phyloP scores from a whole-genome alignment of 64 coral and sea anemone genomes.

The Anthopleura sola region DNA sequence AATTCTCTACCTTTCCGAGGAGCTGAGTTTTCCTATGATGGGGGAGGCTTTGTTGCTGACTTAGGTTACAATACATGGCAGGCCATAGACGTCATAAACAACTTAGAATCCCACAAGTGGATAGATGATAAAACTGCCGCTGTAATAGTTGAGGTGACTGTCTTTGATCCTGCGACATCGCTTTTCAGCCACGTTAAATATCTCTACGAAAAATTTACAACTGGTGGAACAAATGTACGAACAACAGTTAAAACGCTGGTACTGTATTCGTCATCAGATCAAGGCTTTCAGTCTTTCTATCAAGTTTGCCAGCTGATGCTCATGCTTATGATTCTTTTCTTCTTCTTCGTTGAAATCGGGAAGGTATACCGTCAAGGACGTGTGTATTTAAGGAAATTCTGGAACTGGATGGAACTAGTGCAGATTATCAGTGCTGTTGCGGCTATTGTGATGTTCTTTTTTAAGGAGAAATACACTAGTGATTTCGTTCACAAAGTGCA shows the following conservation, averaged over 20 bases:
- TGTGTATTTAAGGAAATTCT: slow-evolving; percentile 33
- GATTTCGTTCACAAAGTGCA: slow-evolving; percentile 58
- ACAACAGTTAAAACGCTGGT: slow-evolving; percentile 33
- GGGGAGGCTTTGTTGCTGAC: slow-evolving; percentile 55
- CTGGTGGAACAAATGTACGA: slow-evolving; percentile 17
- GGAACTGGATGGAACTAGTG: slow-evolving; percentile 64
- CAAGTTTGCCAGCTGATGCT: slow-evolving; percentile 56
- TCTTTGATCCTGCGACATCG: slow-evolving; percentile 57
- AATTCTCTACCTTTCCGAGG: slow-evolving; percentile 31
- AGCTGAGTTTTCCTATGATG: slow-evolving; percentile 23
- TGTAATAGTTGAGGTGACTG: slow-evolving; percentile 46
- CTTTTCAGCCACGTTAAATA: slow-evolving; percentile 49
- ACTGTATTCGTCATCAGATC: slow-evolving; percentile 44
- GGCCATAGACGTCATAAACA: slow-evolving; percentile 25
- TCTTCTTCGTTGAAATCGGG: slow-evolving; percentile 50
- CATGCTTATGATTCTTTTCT: slow-evolving; percentile 57
- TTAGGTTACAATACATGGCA: slow-evolving; percentile 45
- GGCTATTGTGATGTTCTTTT: slow-evolving; percentile 52
- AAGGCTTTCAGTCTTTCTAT: slow-evolving; percentile 20
- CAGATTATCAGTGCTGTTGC: slow-evolving; percentile 47
- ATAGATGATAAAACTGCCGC: slow-evolving; percentile 50
- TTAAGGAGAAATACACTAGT: slow-evolving; percentile 64
- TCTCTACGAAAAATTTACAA: slow-evolving; percentile 42
- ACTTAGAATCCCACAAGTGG: slow-evolving; percentile 40
- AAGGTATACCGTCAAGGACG: slow-evolving; percentile 51